Conservation (phyloP, 2,797 vertebrate species). For the Fistularia commersonii region DNA sequence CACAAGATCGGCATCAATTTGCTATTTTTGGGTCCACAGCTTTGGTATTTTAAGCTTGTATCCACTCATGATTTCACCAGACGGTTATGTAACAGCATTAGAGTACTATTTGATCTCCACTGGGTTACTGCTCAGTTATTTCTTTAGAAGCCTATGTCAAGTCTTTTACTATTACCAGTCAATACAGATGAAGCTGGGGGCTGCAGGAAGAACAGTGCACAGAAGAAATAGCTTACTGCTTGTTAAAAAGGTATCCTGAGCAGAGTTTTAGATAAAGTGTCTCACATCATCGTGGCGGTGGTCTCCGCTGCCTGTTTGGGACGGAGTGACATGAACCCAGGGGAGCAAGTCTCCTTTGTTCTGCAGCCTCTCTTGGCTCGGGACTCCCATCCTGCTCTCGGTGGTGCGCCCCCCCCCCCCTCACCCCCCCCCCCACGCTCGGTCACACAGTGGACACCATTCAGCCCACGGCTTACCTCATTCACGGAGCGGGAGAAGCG, state of each 20-base stretch:
- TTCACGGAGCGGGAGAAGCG: not conserved
- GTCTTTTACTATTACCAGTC: conserved; percentile 14
- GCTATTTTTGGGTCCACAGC: not conserved
- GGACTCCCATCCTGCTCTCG: conserved; percentile 41
- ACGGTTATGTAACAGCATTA: conserved; percentile 31
- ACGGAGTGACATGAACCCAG: conserved; percentile 27
- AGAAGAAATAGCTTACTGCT: conserved; percentile 29
- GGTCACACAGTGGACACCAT: conserved; percentile 31
- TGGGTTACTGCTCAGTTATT: conserved; percentile 11
- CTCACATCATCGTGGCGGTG: conserved; percentile 59
- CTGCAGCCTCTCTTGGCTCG: conserved; percentile 19
- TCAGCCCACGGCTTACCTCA: too few species aligned
- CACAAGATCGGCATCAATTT: not conserved
- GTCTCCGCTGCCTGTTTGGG: conserved; percentile 27
- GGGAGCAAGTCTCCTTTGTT: conserved; percentile 53
- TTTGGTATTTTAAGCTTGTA: conserved; percentile 16
- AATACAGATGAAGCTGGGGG: conserved; percentile 16
- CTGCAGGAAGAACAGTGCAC: conserved; percentile 34
- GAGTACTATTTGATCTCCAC: conserved; percentile 13
- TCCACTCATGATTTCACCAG: conserved; percentile 5
- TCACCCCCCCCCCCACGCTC: conserved; percentile 38
- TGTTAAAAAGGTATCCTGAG: conserved; percentile 30
- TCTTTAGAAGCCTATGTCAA: conserved; percentile 25
- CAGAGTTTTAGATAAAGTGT: conserved; percentile 42
- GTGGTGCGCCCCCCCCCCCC: conserved; percentile 12